Evolutionary conservation across 2,797 vertebrate genomes (phyloP).

Genomic region (Coregonus sp.): DNA sequence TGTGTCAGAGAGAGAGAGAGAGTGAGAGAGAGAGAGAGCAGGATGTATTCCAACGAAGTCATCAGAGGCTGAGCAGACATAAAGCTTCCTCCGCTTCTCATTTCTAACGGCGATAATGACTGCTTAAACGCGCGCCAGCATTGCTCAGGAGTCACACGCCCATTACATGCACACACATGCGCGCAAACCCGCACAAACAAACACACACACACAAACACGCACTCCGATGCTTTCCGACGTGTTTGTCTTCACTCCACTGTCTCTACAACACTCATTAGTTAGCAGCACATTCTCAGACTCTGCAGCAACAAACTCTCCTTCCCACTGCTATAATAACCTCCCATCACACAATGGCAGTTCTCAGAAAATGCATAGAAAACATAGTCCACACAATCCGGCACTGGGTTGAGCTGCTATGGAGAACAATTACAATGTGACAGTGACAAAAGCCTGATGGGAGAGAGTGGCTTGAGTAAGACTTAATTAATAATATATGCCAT

Average conservation of each 20-base stretch:
- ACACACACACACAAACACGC: no score
- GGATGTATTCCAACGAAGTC: background rate
- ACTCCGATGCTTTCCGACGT: background rate
- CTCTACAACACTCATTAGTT: background rate
- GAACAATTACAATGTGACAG: background rate
- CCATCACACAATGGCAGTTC: background rate
- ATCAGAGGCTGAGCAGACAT: background rate
- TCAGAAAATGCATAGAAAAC: background rate
- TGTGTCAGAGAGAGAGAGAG: conserved; percentile 3
- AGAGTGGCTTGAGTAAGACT: background rate
- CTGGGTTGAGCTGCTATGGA: background rate
- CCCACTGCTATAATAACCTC: background rate
- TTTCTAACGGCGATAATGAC: background rate
- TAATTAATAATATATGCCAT: no score
- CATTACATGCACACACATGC: background rate
- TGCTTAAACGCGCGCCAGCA: background rate
- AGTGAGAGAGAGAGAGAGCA: background rate
- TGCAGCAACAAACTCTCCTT: background rate
- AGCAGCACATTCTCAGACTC: background rate
- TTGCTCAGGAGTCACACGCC: background rate
- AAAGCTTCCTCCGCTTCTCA: background rate
- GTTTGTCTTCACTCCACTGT: background rate
- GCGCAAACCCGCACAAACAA: background rate
- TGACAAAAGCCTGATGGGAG: background rate
- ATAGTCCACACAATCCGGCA: background rate